Conservation (phyloP, 2,113 vertebrate species). For the Tragulus kanchil region DNA sequence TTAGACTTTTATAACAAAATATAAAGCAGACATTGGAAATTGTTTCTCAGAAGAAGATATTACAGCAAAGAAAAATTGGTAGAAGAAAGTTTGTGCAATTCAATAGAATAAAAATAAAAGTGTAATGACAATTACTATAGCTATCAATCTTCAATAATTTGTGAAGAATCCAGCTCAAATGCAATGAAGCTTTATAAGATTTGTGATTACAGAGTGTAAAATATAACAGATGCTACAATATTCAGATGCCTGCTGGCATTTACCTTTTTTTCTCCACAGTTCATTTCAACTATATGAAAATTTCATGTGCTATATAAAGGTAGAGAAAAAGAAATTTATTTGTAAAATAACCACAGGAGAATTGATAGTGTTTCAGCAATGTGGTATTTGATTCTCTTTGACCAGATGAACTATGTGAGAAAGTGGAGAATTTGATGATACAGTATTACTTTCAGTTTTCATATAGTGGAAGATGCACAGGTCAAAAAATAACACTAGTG, state of each 20-base stretch:
- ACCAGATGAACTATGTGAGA: constrained; percentile 71
- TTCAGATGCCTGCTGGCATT: constrained; percentile 94
- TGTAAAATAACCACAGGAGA: constrained; percentile 83
- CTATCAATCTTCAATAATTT: constrained; percentile 88
- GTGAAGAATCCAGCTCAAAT: constrained; percentile 84
- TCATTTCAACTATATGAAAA: constrained; percentile 92
- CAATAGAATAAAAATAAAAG: constrained; percentile 84
- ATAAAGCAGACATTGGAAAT: constrained; percentile 27
- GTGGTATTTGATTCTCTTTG: constrained; percentile 74
- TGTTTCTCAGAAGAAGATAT: constrained; percentile 12
- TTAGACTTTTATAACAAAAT: constrained; percentile 33
- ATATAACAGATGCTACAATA: constrained; percentile 94
- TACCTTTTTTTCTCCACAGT: constrained; percentile 92
- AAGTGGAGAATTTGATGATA: constrained; percentile 74
- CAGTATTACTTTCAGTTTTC: constrained; percentile 70
- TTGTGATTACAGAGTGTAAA: constrained; percentile 93
- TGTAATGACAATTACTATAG: constrained; percentile 83
- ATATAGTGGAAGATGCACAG: background rate
- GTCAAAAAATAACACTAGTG: constrained; percentile 45
- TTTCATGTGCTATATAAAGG: constrained; percentile 86
- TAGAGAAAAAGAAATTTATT: constrained; percentile 84
- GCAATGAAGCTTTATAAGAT: constrained; percentile 89
- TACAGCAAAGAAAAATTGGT: constrained; percentile 47
- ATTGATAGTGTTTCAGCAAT: constrained; percentile 77
- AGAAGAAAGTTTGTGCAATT: constrained; percentile 76